Evolutionary conservation across 37 sponge, comb jelly and placozoan species (phyloP).

Genomic region (Cliona cf. orientalis): DNA sequence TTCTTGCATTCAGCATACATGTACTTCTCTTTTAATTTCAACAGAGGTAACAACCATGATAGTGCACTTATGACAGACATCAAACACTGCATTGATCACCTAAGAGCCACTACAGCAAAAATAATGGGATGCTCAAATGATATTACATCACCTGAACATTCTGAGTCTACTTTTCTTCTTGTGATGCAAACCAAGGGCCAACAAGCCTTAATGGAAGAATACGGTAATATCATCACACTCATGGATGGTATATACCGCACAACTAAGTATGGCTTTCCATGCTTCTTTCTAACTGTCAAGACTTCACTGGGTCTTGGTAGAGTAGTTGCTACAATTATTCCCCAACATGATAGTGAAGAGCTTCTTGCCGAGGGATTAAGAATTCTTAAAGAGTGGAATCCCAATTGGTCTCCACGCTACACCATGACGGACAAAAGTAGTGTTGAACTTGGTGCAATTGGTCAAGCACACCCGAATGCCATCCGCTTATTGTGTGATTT

Average conservation of each 20-base stretch:
- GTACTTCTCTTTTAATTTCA: no score
- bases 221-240: constrained; percentile 9
- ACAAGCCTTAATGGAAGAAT: background rate
- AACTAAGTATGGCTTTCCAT: constrained; percentile 58
- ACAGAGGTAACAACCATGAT: no score
- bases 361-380: constrained; percentile 28
- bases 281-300: constrained; percentile 54
- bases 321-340: constrained; percentile 49
- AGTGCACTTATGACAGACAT: no score
- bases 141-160: no score
- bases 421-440: constrained; percentile 51
- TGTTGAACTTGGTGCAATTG: constrained; percentile 25
- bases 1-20: no score
- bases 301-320: constrained; percentile 42
- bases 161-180: no score
- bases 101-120: no score
- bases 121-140: no score
- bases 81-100: no score
- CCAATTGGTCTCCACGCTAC: constrained; percentile 31
- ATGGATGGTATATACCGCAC: constrained; percentile 38
- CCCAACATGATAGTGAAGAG: constrained; percentile 39
- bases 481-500: constrained; percentile 27
- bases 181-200: constrained; percentile 24
- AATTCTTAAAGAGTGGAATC: constrained; percentile 36
- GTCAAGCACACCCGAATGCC: background rate